Base-by-base conservation (phyloP, 1,140 invertebrate species). In the Cherax quadricarinatus region DNA sequence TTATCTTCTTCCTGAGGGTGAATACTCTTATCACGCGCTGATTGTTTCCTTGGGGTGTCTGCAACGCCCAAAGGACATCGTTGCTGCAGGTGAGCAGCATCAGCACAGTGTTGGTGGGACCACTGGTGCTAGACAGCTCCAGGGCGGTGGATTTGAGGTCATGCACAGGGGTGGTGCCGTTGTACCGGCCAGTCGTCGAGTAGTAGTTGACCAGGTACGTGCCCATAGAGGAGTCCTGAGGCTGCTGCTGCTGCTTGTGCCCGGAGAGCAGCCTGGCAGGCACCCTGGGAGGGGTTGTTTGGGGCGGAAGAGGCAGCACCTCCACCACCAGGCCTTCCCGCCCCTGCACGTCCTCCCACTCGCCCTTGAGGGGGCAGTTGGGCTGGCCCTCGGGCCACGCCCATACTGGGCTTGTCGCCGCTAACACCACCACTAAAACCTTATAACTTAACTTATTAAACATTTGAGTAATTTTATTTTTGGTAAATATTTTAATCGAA, bases 361-460 rank as follows among this genome's bases (percentile, higher is more conserved):
- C 81, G n/a, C 81, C 81, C 4, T 51, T 5, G 14, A 83, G n/a
- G 21, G 24, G 48, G 18, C 81, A 83, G 81, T 83, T 83, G 18
- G 81, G 81, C 6, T 30, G 81, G 18, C 81, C 81, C 6, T 83
- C 81, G 4, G 81, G 81, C 51, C 49, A 83, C 49, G 81, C 49
- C 49, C 18, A 10, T 51, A 30, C 81, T 41, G 30, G 30, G 12
- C 24, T 14, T 3, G 53, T 3, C 79, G 53, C 41, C 79, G 48
- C 9, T n/a, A n/a, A 70, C 41, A 81, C 16, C 79, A 81, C 48
- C 48, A 81, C 21, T 12, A 81, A 41, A 21, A 51, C 18, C 10
- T 81, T 81, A 41, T 41, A 41, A 41, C 30, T 41, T 41, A 41
- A 2, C 30, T 2, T 41, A 41, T 41, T 41, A 41, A 41, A 41